Evolutionary conservation across 2,888 invertebrate genomes (phyloP), one percentile per base, ranked within the genome.

Genomic region (Dioctria rufipes): DNA sequence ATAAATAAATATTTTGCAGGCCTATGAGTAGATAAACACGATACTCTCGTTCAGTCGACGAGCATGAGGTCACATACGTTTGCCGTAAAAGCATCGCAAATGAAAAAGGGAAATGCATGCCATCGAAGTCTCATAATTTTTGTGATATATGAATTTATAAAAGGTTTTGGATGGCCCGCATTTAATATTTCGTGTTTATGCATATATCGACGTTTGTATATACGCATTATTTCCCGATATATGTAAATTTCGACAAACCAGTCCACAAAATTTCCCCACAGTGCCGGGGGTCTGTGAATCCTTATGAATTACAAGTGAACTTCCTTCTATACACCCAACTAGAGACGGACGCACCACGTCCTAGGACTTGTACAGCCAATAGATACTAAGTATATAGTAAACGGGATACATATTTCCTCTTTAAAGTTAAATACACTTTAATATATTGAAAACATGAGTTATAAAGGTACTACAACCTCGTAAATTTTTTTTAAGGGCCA

Each of bases 91-190:
- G 60, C 58, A 13, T 40, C 46, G 25, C 4, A 75, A 75, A 75
- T 75, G 46, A 75, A 75, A 75, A 61, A 61, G 61, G 75, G 46
- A 75, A 75, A 61, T 75, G 61, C 75, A 75, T 37, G 75, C 43
- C 75, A 61, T 58, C 49, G 75, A 58, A 75, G 58, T 61, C 75
- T 61, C 75, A 75, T 75, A 75, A 60, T 61, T 75, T 61, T 75
- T 60, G 60, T 60, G 75, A 75, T 75, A 75, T 75, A 75, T 75
- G 75, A 75, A 75, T 75, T 75, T 60, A 60, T 75, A 75, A 75
- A 75, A 75, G 75, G 61, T 75, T 61, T 75, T 75, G 43, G 75
- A 75, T 75, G 75, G 75, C 25, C 42, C 75, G 61, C 75, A 61
- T 75, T 75, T 61, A 75, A 75, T 75, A 75, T 61, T 61, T 75